These are phyloP conservation scores for Tribolium castaneum DNA, from an alignment of 1,140 invertebrate genomes.

Conservation along the genomic window DNA sequence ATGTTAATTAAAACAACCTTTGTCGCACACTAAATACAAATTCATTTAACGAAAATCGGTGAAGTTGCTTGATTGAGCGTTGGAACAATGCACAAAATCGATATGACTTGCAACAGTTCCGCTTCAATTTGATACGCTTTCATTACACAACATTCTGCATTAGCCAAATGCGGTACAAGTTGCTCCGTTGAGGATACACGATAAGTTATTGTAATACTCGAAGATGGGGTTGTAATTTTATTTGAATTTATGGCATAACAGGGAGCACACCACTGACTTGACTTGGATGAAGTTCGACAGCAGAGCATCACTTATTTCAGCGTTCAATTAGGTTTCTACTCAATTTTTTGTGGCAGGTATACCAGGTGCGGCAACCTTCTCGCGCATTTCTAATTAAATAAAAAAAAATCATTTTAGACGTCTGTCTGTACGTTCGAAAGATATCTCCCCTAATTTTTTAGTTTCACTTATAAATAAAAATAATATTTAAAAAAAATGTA, in stretches of 20 bases:
- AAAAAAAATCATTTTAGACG: too few relatives aligned
- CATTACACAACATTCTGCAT: constrained; percentile 6
- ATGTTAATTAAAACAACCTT: background rate
- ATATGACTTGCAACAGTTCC: background rate
- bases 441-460: too few relatives aligned
- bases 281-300: too few relatives aligned
- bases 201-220: constrained; percentile 10
- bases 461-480: too few relatives aligned
- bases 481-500: too few relatives aligned
- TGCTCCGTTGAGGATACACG: background rate
- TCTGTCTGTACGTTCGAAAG: too few relatives aligned
- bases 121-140: constrained; percentile 10
- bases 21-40: background rate
- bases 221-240: constrained; percentile 21
- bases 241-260: background rate
- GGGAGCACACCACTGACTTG: background rate
- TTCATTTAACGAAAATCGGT: background rate
- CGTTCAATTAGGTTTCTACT: too few relatives aligned
- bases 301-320: too few relatives aligned
- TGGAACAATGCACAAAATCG: background rate
- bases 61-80: background rate
- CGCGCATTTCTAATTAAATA: too few relatives aligned
- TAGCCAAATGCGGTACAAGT: constrained; percentile 16
- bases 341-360: too few relatives aligned
- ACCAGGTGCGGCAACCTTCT: too few relatives aligned